These are phyloP conservation scores for Temnothorax rugatulus DNA, from an alignment of 2,888 invertebrate species.

Conservation along the genomic window DNA sequence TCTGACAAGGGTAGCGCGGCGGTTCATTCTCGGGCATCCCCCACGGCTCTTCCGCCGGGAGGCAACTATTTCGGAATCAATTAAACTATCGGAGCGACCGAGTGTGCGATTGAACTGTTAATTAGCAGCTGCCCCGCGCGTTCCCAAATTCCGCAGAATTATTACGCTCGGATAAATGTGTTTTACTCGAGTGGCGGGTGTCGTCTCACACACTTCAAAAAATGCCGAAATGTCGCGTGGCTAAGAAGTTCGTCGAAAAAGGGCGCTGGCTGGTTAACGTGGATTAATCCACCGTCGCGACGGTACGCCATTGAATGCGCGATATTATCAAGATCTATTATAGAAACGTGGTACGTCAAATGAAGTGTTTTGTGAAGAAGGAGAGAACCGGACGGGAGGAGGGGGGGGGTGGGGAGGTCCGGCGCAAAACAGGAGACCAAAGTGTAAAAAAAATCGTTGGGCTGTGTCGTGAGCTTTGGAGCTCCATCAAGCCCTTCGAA, in stretches of 20 bases:
- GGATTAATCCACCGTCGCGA: constrained; percentile 2
- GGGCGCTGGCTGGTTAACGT: background rate
- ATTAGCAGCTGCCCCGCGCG: constrained; percentile 73
- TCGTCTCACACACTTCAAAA: constrained; percentile 11
- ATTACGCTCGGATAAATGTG: constrained; percentile 51
- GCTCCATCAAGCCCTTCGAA: constrained; percentile 76
- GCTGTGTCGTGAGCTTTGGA: constrained; percentile 68
- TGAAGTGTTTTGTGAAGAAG: constrained; percentile 70
- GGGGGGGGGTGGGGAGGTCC: background rate
- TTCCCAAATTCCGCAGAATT: constrained; percentile 46
- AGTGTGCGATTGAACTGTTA: constrained; percentile 80
- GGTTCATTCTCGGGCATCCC: constrained; percentile 73
- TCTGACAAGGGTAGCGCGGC: constrained; percentile 69
- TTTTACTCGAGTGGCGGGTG: background rate
- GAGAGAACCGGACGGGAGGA: background rate
- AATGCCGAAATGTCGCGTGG: constrained; percentile 49
- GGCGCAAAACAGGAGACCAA: constrained; percentile 60
- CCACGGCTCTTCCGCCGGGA: constrained; percentile 43
- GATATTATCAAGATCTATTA: constrained; percentile 38
- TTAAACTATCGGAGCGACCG: constrained; percentile 81
- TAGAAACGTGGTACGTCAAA: constrained; percentile 63
- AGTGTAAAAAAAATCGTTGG: constrained; percentile 56
- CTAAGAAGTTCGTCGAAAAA: constrained; percentile 31
- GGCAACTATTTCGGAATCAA: constrained; percentile 84
- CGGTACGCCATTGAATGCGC: background rate